Conservation (phyloP, 2,888 invertebrate species). For the Andrena praecox region DNA sequence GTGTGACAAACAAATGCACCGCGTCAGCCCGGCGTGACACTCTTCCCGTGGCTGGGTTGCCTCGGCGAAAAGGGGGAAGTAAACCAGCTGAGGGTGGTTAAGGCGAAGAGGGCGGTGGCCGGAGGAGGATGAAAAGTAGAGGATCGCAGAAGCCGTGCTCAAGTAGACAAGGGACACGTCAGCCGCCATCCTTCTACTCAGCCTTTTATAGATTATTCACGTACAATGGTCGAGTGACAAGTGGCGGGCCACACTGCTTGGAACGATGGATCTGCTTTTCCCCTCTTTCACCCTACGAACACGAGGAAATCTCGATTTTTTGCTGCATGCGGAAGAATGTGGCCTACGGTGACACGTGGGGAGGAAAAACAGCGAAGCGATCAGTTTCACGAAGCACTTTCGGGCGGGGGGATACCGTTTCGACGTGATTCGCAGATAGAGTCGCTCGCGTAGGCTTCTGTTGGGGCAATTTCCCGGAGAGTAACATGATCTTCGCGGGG, state of each 20-base stretch:
- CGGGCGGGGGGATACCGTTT: background rate
- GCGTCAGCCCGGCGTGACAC: constrained; percentile 79
- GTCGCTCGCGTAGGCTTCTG: background rate
- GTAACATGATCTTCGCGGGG: background rate
- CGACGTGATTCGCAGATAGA: background rate
- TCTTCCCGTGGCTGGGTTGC: constrained; percentile 74
- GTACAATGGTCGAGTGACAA: constrained; percentile 82
- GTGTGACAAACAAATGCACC: constrained; percentile 82
- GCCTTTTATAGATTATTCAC: constrained; percentile 84
- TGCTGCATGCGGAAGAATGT: background rate
- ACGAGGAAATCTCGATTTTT: constrained; percentile 55
- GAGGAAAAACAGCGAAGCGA: constrained; percentile 27
- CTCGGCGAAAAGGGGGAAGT: constrained; percentile 52
- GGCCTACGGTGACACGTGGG: background rate
- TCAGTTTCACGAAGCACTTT: constrained; percentile 3
- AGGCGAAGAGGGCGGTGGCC: constrained; percentile 55
- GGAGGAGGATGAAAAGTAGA: constrained; percentile 80
- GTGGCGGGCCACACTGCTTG: constrained; percentile 70
- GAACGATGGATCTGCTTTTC: constrained; percentile 57
- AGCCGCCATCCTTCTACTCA: constrained; percentile 81
- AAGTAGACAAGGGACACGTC: constrained; percentile 84
- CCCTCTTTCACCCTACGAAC: constrained; percentile 52
- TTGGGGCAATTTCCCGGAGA: background rate
- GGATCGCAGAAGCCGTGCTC: constrained; percentile 83
- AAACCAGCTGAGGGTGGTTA: constrained; percentile 55